These are phyloP conservation scores for Aplochiton taeniatus DNA, from an alignment of 2,797 vertebrate genomes.

Conservation along the genomic window DNA sequence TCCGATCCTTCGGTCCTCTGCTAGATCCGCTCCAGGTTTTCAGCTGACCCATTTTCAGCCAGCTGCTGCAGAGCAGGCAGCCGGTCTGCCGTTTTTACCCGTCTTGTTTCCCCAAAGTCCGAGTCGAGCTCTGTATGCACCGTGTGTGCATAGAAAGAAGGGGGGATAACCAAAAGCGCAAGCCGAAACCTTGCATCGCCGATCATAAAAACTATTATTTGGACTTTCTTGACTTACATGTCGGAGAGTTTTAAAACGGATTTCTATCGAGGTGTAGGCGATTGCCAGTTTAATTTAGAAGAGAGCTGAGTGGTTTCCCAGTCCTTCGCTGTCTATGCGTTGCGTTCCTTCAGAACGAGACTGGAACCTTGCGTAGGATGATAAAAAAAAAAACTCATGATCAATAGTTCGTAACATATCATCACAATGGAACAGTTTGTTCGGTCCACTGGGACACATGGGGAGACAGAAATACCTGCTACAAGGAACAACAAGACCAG, in stretches of 20 bases:
- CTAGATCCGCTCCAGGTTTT: slow-evolving; percentile 83
- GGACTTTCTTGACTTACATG: slow-evolving; percentile 50
- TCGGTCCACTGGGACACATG: slow-evolving; percentile 50
- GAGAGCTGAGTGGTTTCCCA: slow-evolving; percentile 65
- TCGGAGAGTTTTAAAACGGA: slow-evolving; percentile 60
- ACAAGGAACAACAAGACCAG: slow-evolving; percentile 44
- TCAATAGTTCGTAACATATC: slow-evolving; percentile 55
- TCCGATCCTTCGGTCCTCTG: slow-evolving; percentile 64
- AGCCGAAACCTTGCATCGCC: slow-evolving; percentile 51
- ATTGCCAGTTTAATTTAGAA: slow-evolving; percentile 53
- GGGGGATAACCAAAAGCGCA: slow-evolving; percentile 59
- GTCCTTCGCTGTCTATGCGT: slow-evolving; percentile 23
- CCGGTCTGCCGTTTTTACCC: slow-evolving; percentile 70
- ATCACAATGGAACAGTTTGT: slow-evolving; percentile 69
- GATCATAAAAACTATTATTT: slow-evolving; percentile 27
- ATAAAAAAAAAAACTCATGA: slow-evolving; percentile 39
- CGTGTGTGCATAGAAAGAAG: slow-evolving; percentile 64
- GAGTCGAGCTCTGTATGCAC: slow-evolving; percentile 62
- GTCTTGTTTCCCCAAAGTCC: slow-evolving; percentile 68
- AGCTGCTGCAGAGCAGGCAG: slow-evolving; percentile 81
- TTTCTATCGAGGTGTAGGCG: slow-evolving; percentile 43
- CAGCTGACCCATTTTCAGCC: slow-evolving; percentile 65
- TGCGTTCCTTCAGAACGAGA: slow-evolving; percentile 50
- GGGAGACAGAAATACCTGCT: slow-evolving; percentile 56
- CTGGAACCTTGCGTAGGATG: slow-evolving; percentile 44